These are phyloP conservation scores for Orthosia gothica DNA, from an alignment of 2,888 invertebrate species.

Conservation along the genomic window DNA sequence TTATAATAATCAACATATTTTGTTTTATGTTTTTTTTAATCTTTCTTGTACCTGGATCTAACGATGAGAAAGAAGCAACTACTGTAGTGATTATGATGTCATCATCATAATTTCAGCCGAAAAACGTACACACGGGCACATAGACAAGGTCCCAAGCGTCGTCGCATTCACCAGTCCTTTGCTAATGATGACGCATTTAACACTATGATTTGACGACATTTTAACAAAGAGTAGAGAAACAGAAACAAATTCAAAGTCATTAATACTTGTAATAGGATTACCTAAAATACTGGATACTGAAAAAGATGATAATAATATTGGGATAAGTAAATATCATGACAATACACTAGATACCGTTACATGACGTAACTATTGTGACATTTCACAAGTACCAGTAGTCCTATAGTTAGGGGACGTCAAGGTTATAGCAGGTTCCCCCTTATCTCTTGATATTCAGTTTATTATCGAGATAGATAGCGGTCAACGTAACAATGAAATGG, in stretches of 20 bases:
- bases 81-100: too few species aligned
- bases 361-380: neutral
- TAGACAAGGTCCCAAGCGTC: too few species aligned
- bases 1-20: too few species aligned
- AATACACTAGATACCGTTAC: neutral
- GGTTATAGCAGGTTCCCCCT: constrained; percentile 17
- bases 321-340: neutral
- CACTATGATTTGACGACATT: neutral
- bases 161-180: too few species aligned
- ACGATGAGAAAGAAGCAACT: too few species aligned
- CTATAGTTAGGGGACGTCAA: constrained; percentile 26
- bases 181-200: neutral
- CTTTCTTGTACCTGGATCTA: too few species aligned
- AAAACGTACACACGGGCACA: too few species aligned
- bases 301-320: neutral
- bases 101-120: too few species aligned
- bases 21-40: too few species aligned
- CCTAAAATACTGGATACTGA: neutral
- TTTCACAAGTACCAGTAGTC: constrained; percentile 20
- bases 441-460: constrained; percentile 47
- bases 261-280: neutral
- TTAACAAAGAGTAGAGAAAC: too few species aligned
- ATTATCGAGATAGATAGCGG: constrained; percentile 41
- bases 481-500: constrained; percentile 32
- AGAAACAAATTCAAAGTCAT: neutral